A percentile compares a stretch with the other conserved stretches of the same genome.
Conservation (phyloP, 2,113 vertebrate genomes). For the Cinclus mexicanus region DNA sequence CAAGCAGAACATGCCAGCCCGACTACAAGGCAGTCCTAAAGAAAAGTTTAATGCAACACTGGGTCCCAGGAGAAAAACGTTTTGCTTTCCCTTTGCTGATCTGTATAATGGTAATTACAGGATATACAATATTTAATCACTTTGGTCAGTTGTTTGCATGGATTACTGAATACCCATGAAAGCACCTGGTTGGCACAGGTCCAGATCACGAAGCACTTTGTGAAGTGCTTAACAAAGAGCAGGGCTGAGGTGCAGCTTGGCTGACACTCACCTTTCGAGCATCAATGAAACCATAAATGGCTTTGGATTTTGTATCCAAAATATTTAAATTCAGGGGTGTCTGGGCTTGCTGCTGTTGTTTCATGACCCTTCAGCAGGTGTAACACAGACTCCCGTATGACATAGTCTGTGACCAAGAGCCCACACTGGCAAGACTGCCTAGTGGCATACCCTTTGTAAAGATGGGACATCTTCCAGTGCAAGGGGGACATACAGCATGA, state of each 20-base stretch:
- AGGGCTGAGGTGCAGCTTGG: neutral
- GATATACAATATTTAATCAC: neutral
- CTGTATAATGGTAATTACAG: neutral
- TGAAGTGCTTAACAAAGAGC: neutral
- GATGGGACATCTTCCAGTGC: neutral
- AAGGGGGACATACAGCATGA: neutral
- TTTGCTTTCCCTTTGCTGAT: neutral
- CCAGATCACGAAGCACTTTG: neutral
- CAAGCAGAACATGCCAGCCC: neutral
- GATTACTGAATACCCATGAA: neutral
- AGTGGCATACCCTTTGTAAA: neutral
- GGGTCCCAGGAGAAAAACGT: fast-evolving
- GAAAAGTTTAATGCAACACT: neutral
- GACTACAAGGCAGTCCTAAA: neutral
- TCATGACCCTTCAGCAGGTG: neutral
- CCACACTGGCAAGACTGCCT: neutral
- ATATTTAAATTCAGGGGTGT: neutral
- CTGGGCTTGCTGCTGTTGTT: neutral
- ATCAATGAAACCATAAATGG: neutral
- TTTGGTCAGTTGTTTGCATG: neutral
- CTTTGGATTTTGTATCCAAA: neutral
- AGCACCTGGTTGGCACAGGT: neutral
- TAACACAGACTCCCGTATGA: neutral
- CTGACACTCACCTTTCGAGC: fast-evolving
- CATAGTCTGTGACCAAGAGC: neutral